Percentiles rank a stretch among this genome's conserved stretches.
Conservation (phyloP, 2,797 vertebrate genomes). For the Neosilurus mollespiculum region DNA sequence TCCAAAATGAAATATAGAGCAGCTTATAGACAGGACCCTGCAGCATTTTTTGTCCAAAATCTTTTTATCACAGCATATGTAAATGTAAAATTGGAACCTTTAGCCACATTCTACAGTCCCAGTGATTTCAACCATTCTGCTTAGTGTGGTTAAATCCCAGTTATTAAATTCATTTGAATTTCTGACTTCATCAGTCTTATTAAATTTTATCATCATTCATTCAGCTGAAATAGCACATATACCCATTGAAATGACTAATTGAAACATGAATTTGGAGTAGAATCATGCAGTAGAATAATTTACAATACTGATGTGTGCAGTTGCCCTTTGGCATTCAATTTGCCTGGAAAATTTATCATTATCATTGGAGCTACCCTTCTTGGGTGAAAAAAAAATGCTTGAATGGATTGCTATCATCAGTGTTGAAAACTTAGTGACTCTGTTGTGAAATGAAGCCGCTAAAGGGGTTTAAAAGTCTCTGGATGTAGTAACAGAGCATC, state of each 20-base stretch:
- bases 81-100: constrained; percentile 37
- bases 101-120: constrained; percentile 16
- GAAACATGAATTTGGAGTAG: constrained; percentile 24
- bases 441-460: neutral
- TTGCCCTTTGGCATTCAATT: constrained; percentile 23
- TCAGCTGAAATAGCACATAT: constrained; percentile 9
- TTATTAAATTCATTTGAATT: constrained; percentile 9
- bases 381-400: neutral
- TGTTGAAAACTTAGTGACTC: constrained; percentile 2
- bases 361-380: neutral
- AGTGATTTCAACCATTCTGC: constrained; percentile 33
- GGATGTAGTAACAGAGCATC: no score
- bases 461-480: no score
- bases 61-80: constrained; percentile 45
- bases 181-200: constrained; percentile 11
- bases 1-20: constrained; percentile 65
- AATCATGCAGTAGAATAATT: constrained; percentile 13
- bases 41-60: constrained; percentile 50
- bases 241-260: constrained; percentile 8
- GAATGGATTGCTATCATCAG: neutral
- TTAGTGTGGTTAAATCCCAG: constrained; percentile 21
- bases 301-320: constrained; percentile 13
- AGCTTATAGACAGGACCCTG: constrained; percentile 55
- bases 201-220: constrained; percentile 18
- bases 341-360: constrained; percentile 10